Conservation (phyloP, 1,140 invertebrate genomes). For the Euborellia annulipes region DNA sequence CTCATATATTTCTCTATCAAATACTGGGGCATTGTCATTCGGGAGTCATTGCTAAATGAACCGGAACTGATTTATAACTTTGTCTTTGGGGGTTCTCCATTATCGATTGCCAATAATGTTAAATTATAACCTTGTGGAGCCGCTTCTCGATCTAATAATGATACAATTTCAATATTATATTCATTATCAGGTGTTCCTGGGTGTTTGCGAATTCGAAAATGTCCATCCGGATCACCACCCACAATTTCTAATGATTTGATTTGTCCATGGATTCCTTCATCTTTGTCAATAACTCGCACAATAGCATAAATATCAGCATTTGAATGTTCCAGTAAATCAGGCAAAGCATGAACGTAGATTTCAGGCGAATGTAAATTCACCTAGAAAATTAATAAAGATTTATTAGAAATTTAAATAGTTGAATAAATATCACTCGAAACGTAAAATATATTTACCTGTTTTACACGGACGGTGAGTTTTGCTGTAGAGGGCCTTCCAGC, state of each 20-base stretch:
- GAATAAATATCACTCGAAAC: too few relatives aligned
- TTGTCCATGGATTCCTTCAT: conserved; percentile 65
- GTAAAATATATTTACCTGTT: conserved; percentile 33
- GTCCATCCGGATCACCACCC: conserved; percentile 70
- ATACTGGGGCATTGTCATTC: conserved; percentile 74
- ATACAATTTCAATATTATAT: conserved; percentile 58
- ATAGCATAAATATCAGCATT: conserved; percentile 80
- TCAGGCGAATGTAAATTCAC: conserved; percentile 77
- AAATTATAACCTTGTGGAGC: conserved; percentile 69
- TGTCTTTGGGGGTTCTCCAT: conserved; percentile 55
- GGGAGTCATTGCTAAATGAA: conserved; percentile 53
- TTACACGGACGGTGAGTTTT: conserved; percentile 55
- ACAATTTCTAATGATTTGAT: conserved; percentile 72
- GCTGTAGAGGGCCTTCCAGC: conserved; percentile 43
- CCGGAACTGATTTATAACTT: conserved; percentile 55
- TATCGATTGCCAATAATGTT: conserved; percentile 68
- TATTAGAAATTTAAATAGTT: too few relatives aligned
- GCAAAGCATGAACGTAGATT: conserved; percentile 61
- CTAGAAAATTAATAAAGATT: too few relatives aligned
- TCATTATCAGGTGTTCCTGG: conserved; percentile 36
- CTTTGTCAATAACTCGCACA: conserved; percentile 66
- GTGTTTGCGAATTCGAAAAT: conserved; percentile 56
- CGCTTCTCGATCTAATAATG: conserved; percentile 54
- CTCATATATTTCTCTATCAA: conserved; percentile 74
- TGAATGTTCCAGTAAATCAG: conserved; percentile 65